Base-by-base conservation (phyloP, 2,888 invertebrate genomes). In the Drosophila maculinotata region DNA sequence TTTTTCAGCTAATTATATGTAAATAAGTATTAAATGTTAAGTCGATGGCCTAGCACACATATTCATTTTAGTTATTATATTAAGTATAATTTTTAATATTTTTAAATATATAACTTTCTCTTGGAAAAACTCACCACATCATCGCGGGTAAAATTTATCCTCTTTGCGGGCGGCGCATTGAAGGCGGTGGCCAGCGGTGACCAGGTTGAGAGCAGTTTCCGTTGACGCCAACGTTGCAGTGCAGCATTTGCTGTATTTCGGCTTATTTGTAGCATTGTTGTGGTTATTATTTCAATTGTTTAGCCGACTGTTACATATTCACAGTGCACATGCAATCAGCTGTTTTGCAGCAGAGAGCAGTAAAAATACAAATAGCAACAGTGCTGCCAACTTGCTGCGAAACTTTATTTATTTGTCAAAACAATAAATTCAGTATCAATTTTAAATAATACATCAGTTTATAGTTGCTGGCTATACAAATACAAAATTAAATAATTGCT, bases 71-170 rank as follows among this genome's bases (percentile, higher is more conserved):
- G n/a, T n/a, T n/a, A n/a, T n/a, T n/a, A n/a, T n/a, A n/a, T n/a
- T n/a, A n/a, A n/a, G n/a, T n/a, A n/a, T n/a, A n/a, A n/a, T n/a
- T n/a, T n/a, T n/a, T n/a, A n/a, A n/a, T n/a, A n/a, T n/a, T n/a
- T n/a, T n/a, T n/a, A n/a, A n/a, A n/a, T n/a, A n/a, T n/a, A n/a
- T n/a, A n/a, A n/a, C n/a, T n/a, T n/a, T n/a, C n/a, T n/a, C n/a
- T n/a, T n/a, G n/a, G n/a, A n/a, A n/a, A n/a, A n/a, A 91, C 93
- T 92, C 91, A 95, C 95, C 71, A 93, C 94, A 89, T 94, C 93
- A 77, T 93, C 80, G 8, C 90, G 87, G 3, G 89, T 88, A 45
- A 92, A 87, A 53, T 92, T 92, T 1, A 92, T 83, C 33, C 89
- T 89, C 33, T 91, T 91, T 6, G 86, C 72, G 1, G 91, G 92